phyloP scores from a whole-genome alignment of 2,888 invertebrate genomes.

The Holacanthella duospinosa region DNA sequence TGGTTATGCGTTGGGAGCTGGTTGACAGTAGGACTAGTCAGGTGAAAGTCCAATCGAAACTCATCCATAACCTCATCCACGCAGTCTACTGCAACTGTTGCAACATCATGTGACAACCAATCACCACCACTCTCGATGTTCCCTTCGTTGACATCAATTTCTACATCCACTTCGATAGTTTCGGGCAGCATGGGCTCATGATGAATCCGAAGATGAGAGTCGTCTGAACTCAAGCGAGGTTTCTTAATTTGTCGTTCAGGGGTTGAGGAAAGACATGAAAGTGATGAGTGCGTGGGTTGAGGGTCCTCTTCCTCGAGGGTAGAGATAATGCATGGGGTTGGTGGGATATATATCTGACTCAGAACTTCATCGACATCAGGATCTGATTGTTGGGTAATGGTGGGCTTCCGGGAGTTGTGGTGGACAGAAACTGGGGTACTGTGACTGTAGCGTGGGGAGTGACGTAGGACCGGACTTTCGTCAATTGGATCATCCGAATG shows the following conservation, averaged over 20 bases:
- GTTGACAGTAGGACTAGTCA: neutral
- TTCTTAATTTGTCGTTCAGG: neutral
- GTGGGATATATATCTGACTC: slow-evolving; percentile 60
- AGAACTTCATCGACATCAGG: slow-evolving; percentile 60
- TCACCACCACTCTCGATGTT: slow-evolving; percentile 34
- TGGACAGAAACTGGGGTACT: neutral
- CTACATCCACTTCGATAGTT: slow-evolving; percentile 17
- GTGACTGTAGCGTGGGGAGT: neutral
- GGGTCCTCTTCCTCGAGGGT: slow-evolving; percentile 42
- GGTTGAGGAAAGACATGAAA: neutral
- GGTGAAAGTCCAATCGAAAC: neutral
- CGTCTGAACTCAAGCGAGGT: neutral
- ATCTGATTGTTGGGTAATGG: slow-evolving; percentile 47
- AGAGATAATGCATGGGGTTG: slow-evolving; percentile 56
- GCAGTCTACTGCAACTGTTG: neutral
- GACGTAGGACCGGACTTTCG: slow-evolving; percentile 16
- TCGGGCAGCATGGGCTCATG: slow-evolving; percentile 5
- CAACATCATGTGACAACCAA: slow-evolving; percentile 28
- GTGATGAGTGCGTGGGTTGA: neutral
- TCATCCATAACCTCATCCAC: neutral
- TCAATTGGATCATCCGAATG: slow-evolving; percentile 31
- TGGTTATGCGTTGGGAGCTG: neutral
- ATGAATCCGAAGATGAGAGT: neutral
- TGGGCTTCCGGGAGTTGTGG: slow-evolving; percentile 20
- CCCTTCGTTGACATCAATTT: slow-evolving; percentile 33